Evolutionary conservation across 2,113 vertebrate species (phyloP), one percentile per base, ranked within the genome.

Genomic region (Psittacus erithacus): DNA sequence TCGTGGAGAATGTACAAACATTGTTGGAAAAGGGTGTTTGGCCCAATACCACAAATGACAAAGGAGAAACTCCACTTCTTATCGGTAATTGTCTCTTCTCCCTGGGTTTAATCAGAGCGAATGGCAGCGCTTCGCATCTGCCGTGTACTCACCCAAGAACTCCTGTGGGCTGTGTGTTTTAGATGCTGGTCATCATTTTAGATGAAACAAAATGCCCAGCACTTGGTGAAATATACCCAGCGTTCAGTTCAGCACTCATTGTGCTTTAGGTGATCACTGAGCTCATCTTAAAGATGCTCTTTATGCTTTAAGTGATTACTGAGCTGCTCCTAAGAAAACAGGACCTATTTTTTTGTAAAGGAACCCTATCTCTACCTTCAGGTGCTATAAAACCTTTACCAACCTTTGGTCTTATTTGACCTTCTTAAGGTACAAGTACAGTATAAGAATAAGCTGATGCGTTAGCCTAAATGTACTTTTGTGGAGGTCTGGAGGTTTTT

Each of bases 21-120:
- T 98, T 99, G 59, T 93, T 99, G 88, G 97, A 98, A 82, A 98
- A 98, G 25, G 97, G 98, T 35, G 98, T 98, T 29, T 98, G 98
- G 90, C 98, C 98, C 23, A 98, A 98, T 91, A 98, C 97, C 88
- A 98, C 97, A 88, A 99, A 99, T 94, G 94, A 97, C 91, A 98
- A 94, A 95, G 98, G 98, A 74, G 98, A 99, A 96, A 98, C 98
- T 5, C 98, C 98, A 15, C 98, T 99, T 91, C 96, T 99, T 23
- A 95, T 98, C 4, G 98, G 98, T 99, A 98, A 98, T 85, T 38
- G 50, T 17, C 13, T 89, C 60, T 64, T 77, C 62, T 63, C 38
- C 43, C 24, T 43, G 27, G 9, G 33, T 71, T 81, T 83, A 53
- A 81, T 31, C 19, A 38, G 49, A 23, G 5, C 19, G 25, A 44